Evolutionary conservation across 1,140 invertebrate genomes (phyloP), one percentile per base, ranked within the genome.

Genomic region (Papilio glaucus): DNA sequence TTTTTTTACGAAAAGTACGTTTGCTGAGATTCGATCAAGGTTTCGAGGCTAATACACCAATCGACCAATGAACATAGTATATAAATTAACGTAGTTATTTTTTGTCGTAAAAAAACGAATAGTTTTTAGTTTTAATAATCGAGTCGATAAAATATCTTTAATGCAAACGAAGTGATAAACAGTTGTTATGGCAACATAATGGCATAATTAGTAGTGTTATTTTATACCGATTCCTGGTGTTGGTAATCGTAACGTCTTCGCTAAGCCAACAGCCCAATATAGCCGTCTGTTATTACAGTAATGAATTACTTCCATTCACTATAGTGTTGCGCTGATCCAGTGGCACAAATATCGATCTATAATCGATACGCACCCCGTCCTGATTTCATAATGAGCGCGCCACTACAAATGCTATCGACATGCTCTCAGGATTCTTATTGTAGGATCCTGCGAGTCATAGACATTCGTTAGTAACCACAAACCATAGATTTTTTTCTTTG

Each of bases 231-330:
- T 21, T 38, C 8, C 61, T 63, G 21, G 45, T 7, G 62, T 18
- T 39, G 62, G 18, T 38, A 33, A 18, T 42, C 8, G 18, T 18
- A 42, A 4, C 37, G 21, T 68, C 18, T 69, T 68, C n/a, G n/a
- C 33, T 62, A 62, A 69, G 42, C 37, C 42, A 69, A 69, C 67
- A 69, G 49, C 67, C 67, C 29, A 69, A 69, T 69, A 69, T 69
- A 69, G 42, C 65, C 26, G 15, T 9, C 18, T 69, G 67, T 69
- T 68, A 67, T 67, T 68, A 33, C 8, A 37, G 60, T 62, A 62
- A 62, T 33, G 42, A 69, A 49, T 69, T 69, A 53, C 26, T 21
- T 42, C 63, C 29, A 33, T 69, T 69, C 67, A 69, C 7, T 42
- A 42, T 69, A 0, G n/a, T 39, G 63, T 67, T 69, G 42, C 13